A percentile compares a stretch with the other conserved stretches of the same genome.
Conservation (phyloP, 2,797 vertebrate species). For the Natrix natrix region DNA sequence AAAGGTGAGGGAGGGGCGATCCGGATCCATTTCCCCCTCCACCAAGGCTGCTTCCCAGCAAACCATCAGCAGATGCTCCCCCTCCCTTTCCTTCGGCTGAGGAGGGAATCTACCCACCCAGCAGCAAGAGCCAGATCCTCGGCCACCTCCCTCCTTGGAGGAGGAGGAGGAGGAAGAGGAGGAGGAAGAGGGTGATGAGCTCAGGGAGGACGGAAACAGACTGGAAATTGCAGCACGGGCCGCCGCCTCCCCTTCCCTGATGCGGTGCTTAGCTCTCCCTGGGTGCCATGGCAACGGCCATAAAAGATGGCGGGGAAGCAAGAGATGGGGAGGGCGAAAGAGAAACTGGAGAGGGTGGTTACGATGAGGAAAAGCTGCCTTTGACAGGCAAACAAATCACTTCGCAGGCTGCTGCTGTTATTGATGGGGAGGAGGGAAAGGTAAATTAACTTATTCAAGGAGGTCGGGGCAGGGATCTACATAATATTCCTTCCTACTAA, state of each 20-base stretch:
- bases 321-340: neutral
- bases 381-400: constrained; percentile 6
- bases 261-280: constrained; percentile 44
- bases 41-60: constrained; percentile 58
- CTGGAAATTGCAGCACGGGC: constrained; percentile 68
- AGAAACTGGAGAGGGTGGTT: neutral
- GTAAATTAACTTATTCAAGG: neutral
- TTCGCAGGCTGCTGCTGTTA: neutral
- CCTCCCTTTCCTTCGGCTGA: constrained; percentile 63
- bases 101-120: constrained; percentile 59
- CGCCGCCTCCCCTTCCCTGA: constrained; percentile 53
- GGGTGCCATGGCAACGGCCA: constrained; percentile 35
- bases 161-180: constrained; percentile 43
- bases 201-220: constrained; percentile 47
- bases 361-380: constrained; percentile 2
- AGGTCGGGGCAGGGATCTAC: neutral
- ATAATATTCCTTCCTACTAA: neutral
- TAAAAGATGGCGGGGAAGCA: constrained; percentile 37
- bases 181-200: constrained; percentile 57
- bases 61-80: constrained; percentile 81
- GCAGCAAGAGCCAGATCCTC: constrained; percentile 41
- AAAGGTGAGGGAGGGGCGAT: constrained; percentile 57
- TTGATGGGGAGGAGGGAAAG: neutral
- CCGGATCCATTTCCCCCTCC: constrained; percentile 72
- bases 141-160: constrained; percentile 62